Evolutionary conservation across 92 coral and sea anemone species (phyloP).

Genomic region (Umimayanthus kanabou): DNA sequence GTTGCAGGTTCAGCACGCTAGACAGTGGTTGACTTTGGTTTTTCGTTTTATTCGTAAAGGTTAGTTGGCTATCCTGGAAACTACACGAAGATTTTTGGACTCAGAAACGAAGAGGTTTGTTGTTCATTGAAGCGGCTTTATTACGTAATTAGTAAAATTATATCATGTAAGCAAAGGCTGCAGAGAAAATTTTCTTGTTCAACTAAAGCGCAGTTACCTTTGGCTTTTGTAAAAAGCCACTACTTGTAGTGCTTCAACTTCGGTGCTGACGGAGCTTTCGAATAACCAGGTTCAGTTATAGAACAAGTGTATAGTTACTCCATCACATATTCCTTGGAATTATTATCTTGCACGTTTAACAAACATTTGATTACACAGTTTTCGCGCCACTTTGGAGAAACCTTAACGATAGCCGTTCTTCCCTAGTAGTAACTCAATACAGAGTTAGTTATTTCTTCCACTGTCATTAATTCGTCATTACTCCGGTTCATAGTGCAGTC

Average conservation of each 20-base stretch:
- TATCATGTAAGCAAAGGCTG: too few species aligned
- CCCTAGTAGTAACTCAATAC: background rate
- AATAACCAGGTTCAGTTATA: background rate
- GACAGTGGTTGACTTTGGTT: background rate
- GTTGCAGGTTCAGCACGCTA: background rate
- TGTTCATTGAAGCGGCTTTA: background rate
- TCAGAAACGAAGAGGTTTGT: conserved; percentile 89
- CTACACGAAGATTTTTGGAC: conserved; percentile 79
- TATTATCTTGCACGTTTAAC: background rate
- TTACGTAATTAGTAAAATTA: too few species aligned
- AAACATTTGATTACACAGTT: background rate
- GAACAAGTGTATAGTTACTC: background rate
- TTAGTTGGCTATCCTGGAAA: conserved; percentile 93
- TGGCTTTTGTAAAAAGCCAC: background rate
- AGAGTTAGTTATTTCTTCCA: background rate
- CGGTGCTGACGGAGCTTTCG: too few species aligned
- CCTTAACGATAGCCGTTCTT: too few species aligned
- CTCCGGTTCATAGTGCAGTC: conserved; percentile 76
- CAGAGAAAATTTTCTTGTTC: too few species aligned
- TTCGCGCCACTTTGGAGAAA: background rate
- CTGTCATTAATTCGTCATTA: background rate
- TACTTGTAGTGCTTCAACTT: background rate
- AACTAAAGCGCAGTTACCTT: too few species aligned
- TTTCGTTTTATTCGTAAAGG: conserved; percentile 45
- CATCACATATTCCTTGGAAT: background rate